Conservation (phyloP, 1,140 invertebrate genomes). For the Diplogasteroides magnus region DNA sequence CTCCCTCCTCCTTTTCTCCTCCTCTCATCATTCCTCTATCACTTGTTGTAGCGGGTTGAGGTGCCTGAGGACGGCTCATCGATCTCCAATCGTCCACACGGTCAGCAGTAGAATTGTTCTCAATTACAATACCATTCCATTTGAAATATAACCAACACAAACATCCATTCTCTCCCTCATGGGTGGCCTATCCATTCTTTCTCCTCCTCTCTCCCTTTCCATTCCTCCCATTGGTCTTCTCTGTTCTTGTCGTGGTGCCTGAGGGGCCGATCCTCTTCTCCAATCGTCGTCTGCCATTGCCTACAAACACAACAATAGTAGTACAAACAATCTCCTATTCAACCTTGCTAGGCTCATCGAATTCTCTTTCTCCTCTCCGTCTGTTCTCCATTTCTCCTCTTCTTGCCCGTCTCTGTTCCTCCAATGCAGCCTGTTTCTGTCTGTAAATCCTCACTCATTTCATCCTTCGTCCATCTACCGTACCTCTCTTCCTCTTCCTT, state of each 20-base stretch:
- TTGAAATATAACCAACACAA: too few relatives aligned
- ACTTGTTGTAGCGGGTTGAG: neutral
- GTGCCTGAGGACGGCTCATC: neutral
- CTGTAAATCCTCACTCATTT: constrained; percentile 1
- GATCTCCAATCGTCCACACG: neutral
- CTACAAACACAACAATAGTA: too few relatives aligned
- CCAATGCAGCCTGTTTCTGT: constrained; percentile 4
- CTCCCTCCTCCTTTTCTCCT: too few relatives aligned
- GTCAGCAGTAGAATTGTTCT: neutral
- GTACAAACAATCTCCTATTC: too few relatives aligned
- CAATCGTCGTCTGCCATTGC: neutral
- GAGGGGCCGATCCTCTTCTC: neutral
- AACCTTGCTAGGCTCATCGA: neutral
- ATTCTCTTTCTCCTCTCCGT: neutral
- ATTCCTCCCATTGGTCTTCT: neutral
- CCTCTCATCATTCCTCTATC: neutral
- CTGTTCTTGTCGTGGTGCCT: neutral
- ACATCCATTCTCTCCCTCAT: too few relatives aligned
- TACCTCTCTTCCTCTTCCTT: neutral
- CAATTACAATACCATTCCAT: too few relatives aligned
- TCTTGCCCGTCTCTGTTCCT: neutral
- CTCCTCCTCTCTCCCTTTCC: too few relatives aligned
- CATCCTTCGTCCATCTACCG: neutral
- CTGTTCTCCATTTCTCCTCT: neutral
- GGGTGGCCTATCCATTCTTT: too few relatives aligned